Conservation (phyloP, 2,113 vertebrate species). For the Dendrocopos noguchii region DNA sequence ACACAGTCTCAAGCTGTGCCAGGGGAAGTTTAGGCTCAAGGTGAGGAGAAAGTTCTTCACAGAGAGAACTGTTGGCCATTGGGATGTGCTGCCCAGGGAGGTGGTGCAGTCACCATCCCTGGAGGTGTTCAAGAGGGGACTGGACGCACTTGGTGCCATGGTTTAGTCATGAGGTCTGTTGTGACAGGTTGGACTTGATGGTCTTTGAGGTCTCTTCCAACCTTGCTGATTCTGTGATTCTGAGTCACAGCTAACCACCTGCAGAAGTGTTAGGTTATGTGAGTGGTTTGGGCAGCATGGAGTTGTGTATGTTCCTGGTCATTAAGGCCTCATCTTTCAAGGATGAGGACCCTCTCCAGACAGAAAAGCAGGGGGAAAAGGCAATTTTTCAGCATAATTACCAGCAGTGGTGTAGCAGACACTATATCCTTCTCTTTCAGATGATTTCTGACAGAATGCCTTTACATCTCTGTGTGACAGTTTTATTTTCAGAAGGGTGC, state of each 20-base stretch:
- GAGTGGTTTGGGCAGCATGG: not conserved
- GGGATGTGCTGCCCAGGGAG: too few species aligned
- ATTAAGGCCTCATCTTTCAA: not conserved
- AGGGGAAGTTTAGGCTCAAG: too few species aligned
- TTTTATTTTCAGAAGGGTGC: not conserved
- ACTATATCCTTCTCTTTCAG: not conserved
- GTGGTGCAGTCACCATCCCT: too few species aligned
- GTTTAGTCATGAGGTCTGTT: too few species aligned
- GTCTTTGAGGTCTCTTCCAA: too few species aligned
- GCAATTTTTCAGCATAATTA: not conserved
- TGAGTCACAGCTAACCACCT: not conserved
- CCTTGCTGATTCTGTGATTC: too few species aligned
- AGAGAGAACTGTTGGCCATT: too few species aligned
- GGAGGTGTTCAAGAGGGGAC: too few species aligned
- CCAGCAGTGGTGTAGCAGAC: not conserved
- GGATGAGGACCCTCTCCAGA: not conserved
- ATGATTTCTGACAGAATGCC: not conserved
- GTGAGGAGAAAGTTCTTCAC: too few species aligned
- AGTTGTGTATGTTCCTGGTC: not conserved
- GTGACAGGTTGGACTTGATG: too few species aligned
- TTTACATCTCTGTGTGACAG: not conserved
- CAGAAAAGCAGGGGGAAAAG: not conserved
- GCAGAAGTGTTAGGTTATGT: not conserved
- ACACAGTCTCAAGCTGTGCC: too few species aligned
- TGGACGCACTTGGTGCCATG: too few species aligned